Evolutionary conservation across 1,140 invertebrate genomes (phyloP).

Genomic region (Heliothis virescens): DNA sequence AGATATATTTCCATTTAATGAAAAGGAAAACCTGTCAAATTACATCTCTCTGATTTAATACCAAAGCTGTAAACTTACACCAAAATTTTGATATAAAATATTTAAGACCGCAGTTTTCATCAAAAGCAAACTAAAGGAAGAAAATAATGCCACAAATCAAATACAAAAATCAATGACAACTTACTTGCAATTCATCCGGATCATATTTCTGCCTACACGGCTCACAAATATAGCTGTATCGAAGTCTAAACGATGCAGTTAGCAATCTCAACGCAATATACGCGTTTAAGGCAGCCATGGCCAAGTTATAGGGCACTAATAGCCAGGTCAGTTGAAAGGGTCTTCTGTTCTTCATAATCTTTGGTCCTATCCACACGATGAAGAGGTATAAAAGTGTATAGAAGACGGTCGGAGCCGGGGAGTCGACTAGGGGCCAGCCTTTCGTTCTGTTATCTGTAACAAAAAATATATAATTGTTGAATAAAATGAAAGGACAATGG

Average conservation of each 20-base stretch:
- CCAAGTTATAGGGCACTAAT: constrained; percentile 94
- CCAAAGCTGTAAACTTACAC: no score
- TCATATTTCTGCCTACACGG: constrained; percentile 93
- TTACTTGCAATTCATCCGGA: constrained; percentile 92
- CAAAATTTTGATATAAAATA: no score
- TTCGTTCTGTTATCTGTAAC: constrained; percentile 92
- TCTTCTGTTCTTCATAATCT: constrained; percentile 93
- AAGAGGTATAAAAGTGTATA: constrained; percentile 92
- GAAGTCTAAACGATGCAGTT: constrained; percentile 90
- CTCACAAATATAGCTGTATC: constrained; percentile 96
- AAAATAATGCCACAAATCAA: not conserved
- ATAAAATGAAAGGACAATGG: not conserved
- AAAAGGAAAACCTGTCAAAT: no score
- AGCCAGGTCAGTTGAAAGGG: constrained; percentile 92
- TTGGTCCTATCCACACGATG: constrained; percentile 93
- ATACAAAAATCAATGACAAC: constrained; percentile 35
- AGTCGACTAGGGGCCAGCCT: constrained; percentile 95
- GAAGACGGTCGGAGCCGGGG: constrained; percentile 91
- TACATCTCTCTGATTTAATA: no score
- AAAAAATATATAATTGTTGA: constrained; percentile 47
- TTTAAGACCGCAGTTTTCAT: no score
- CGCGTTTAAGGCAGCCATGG: constrained; percentile 93
- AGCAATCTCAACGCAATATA: constrained; percentile 94
- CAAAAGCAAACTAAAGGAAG: no score
- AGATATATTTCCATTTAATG: no score